Evolutionary conservation across 2,888 invertebrate species (phyloP), one percentile per base, ranked within the genome.

Genomic region (Rugalucina vietnamica): DNA sequence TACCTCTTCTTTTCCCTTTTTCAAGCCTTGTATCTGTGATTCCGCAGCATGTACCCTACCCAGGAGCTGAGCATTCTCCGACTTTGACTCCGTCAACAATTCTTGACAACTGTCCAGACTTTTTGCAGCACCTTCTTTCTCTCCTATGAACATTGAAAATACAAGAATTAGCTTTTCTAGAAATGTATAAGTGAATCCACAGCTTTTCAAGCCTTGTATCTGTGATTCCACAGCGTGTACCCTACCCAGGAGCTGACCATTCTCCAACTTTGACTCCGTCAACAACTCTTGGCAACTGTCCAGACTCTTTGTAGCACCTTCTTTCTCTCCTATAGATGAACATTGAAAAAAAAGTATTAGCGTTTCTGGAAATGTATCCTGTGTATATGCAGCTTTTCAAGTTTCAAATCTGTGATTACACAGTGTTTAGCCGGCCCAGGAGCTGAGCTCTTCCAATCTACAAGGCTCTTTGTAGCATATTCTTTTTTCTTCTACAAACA

Each of bases 1-100:
- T 81, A 94, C 94, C 92, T 94, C 94, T 32, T 93, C 92, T 81
- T 93, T 94, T 37, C 87, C 86, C 24, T 89, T 87, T 32, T 87
- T 91, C 57, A 94, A 80, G 5, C 92, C 88, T 32, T 92, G 86
- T 8, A 93, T 73, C 78, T 94, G 93, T 4, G 89, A 49, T 74
- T 94, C 93, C 0, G 91, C 73, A 12, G 93, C 92, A 75, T 85
- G 78, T 0, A 94, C 83, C 83, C 92, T 84, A 0, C 92, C 93
- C 57, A 88, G 79, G 4, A 92, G 78, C 49, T 92, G 89, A 14
- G 89, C 81, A 29, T 92, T 91, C 29, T 91, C 91, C 18, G 84
- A 82, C 75, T 92, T 91, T 0, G 90, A 77, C 24, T 93, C 91
- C 24, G 84, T 85, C 29, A 93, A 86, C 36, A 94, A 77, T 54